Percentiles rank a stretch among this genome's conserved stretches.
Evolutionary conservation across 2,797 vertebrate genomes (phyloP).

Genomic region (Pantherophis vulpinus): DNA sequence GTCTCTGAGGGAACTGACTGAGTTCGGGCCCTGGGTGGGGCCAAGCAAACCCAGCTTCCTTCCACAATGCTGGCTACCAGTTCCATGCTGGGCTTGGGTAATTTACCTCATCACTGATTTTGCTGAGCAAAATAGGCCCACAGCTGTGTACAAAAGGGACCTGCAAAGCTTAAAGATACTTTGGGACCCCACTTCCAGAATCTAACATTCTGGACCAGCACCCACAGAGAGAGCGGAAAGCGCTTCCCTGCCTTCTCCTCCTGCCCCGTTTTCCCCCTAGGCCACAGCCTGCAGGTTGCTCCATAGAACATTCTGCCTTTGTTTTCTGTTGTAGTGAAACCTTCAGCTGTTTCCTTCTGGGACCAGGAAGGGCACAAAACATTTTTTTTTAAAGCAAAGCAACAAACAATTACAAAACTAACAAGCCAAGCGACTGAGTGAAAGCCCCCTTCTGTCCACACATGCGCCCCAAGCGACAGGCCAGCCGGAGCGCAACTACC

Average conservation of each 20-base stretch:
- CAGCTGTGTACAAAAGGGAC: not conserved
- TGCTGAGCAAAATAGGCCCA: not conserved
- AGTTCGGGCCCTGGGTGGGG: not conserved
- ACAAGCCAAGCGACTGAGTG: constrained; percentile 62
- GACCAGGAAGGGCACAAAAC: constrained; percentile 74
- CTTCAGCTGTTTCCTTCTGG: constrained; percentile 66
- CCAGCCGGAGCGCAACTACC: constrained; percentile 21
- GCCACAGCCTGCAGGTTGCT: constrained; percentile 7
- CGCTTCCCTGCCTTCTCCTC: not conserved
- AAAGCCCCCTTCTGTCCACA: constrained; percentile 58
- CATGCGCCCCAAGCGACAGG: constrained; percentile 50
- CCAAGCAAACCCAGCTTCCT: constrained; percentile 1
- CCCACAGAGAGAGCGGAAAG: not conserved
- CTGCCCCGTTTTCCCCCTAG: not conserved
- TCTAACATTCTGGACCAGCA: not conserved
- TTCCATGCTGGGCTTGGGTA: not conserved
- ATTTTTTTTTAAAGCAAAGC: constrained; percentile 64
- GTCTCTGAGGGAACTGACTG: not conserved
- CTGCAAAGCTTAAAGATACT: not conserved
- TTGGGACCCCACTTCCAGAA: not conserved
- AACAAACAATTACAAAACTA: constrained; percentile 50
- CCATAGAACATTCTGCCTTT: constrained; percentile 61
- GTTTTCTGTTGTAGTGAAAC: constrained; percentile 79
- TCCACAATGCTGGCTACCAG: not conserved
- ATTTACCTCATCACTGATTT: not conserved